Base-by-base conservation (phyloP, 1,140 invertebrate species). In the Drosophila rhopaloa region DNA sequence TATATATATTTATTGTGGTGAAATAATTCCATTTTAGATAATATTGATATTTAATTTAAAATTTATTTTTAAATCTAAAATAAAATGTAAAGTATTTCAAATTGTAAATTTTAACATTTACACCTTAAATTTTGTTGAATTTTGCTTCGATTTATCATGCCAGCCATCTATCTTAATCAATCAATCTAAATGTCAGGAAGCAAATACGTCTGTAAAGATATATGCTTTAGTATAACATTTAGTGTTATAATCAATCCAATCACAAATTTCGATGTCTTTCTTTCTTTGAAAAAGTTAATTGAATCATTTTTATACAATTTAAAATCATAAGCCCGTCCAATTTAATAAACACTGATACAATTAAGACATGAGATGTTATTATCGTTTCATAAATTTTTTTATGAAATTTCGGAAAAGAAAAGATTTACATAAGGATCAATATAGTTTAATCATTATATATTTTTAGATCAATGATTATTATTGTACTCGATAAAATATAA, bases 121-220 rank as follows among this genome's bases (percentile, higher is more conserved):
- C 13, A 29, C 29, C 29, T 29, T 8, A n/a, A 2, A n/a, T 14
- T 56, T n/a, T 29, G 0, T 14, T 19, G n/a, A 4, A 47, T 46
- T 19, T 38, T 2, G 1, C 5, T 5, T 5, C n/a, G 5, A n/a
- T 44, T 13, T n/a, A 8, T 29, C 2, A 16, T 46, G 19, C 8
- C 56, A 46, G n/a, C 24, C n/a, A 29, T 44, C 11, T 37, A 66
- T 66, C 63, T 47, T 66, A 65, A 66, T 66, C 43, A 65, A 37
- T 65, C 59, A 66, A 63, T 2, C 13, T 11, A 29, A 48, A 50
- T 65, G 43, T 41, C 63, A 66, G 14, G 62, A 65, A 48, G 35
- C 11, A 11, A 59, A 62, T 14, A 11, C 14, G 5, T 9, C 9
- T 41, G 38, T 5, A 32, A 11, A n/a, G 2, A 58, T 11, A 58